These are phyloP conservation scores for Melanocharis versteri DNA, from an alignment of 2,113 vertebrate genomes.

Conservation along the genomic window DNA sequence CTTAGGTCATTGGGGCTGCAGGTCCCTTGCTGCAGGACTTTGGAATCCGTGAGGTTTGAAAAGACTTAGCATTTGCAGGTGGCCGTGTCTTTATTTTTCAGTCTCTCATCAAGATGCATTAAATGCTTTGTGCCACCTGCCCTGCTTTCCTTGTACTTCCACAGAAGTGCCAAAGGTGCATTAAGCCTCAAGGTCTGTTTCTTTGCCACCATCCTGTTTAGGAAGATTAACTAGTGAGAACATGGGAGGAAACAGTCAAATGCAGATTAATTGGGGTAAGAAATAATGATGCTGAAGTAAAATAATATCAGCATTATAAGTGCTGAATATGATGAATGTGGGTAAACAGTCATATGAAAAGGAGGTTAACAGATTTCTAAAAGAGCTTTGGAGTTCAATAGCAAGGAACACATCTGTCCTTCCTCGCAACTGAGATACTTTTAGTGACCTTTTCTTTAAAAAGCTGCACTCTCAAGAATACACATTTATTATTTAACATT, in stretches of 20 bases:
- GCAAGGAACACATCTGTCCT: not conserved
- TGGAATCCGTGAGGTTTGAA: not conserved
- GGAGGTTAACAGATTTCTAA: not conserved
- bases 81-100: not conserved
- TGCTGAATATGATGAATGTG: not conserved
- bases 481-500: conserved; percentile 10
- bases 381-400: not conserved
- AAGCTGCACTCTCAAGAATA: not conserved
- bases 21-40: not conserved
- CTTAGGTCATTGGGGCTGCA: not conserved
- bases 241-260: not conserved
- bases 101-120: not conserved
- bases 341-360: not conserved
- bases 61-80: not conserved
- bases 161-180: not conserved
- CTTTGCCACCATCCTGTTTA: not conserved
- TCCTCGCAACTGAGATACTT: not conserved
- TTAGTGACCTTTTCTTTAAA: not conserved
- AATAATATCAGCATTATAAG: not conserved
- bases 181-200: not conserved
- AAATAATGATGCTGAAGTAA: not conserved
- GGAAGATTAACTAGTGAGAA: not conserved
- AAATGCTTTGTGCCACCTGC: not conserved
- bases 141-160: not conserved
- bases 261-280: not conserved